Evolutionary conservation across 2,113 vertebrate species (phyloP).

Genomic region (Nothoprocta pentlandii): DNA sequence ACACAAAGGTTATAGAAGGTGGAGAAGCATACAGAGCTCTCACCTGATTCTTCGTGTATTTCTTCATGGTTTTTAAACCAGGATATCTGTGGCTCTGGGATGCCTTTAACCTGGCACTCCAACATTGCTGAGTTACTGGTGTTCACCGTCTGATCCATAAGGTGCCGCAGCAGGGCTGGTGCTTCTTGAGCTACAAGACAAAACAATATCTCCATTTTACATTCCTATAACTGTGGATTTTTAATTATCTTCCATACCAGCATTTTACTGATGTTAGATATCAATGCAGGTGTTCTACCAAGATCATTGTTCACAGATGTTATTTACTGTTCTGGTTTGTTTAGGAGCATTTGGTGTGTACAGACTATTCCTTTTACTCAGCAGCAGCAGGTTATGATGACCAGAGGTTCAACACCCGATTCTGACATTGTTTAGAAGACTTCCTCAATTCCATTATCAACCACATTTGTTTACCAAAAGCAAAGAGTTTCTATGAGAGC

Average conservation of each 20-base stretch:
- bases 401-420: not conserved
- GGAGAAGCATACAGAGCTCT: slow-evolving; percentile 58
- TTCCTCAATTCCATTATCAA: not conserved
- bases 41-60: slow-evolving; percentile 89
- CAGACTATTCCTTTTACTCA: not conserved
- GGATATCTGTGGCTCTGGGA: slow-evolving; percentile 87
- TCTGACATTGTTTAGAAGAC: not conserved
- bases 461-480: rapidly evolving
- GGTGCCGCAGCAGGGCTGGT: slow-evolving; percentile 84
- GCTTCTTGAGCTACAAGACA: slow-evolving; percentile 86
- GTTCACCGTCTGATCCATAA: slow-evolving; percentile 86
- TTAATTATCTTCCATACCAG: slow-evolving; percentile 1
- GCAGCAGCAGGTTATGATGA: not conserved
- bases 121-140: slow-evolving; percentile 87
- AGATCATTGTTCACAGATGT: not conserved
- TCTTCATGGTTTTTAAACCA: slow-evolving; percentile 92
- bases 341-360: not conserved
- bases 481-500: not conserved
- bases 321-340: not conserved
- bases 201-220: slow-evolving; percentile 62
- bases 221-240: not conserved
- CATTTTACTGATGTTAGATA: not conserved
- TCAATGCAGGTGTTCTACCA: not conserved
- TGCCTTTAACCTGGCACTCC: slow-evolving; percentile 82
- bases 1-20: not conserved